A percentile compares a stretch with the other conserved stretches of the same genome.
Conservation (phyloP, 2,113 vertebrate species). For the Platichthys flesus region DNA sequence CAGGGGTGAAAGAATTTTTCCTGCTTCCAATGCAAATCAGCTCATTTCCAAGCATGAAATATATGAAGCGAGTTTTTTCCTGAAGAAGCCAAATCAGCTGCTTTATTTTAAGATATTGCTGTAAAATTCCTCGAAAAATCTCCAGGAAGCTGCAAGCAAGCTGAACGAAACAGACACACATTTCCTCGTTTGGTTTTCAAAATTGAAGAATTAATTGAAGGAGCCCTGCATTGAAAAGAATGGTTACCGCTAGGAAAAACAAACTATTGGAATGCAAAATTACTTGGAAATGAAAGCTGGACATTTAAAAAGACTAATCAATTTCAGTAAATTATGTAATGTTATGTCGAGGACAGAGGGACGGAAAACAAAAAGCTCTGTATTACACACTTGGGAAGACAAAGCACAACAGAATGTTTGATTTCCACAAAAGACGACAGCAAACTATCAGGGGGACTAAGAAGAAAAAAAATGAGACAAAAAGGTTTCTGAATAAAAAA, state of each 20-base stretch:
- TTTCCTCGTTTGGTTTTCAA: background rate
- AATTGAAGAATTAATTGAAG: background rate
- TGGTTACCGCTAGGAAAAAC: too few species aligned
- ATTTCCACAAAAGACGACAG: constrained; percentile 69
- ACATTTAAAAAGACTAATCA: constrained; percentile 6
- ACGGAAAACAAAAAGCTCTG: constrained; percentile 50
- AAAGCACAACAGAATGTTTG: constrained; percentile 57
- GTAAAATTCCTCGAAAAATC: constrained; percentile 15
- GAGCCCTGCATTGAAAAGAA: background rate
- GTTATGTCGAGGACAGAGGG: constrained; percentile 31
- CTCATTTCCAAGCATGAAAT: constrained; percentile 5
- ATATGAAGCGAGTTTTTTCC: constrained; percentile 38
- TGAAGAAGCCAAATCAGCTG: constrained; percentile 36
- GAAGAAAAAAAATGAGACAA: constrained; percentile 63
- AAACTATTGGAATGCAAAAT: constrained; percentile 10
- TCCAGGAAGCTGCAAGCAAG: constrained; percentile 24
- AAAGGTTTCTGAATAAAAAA: constrained; percentile 52
- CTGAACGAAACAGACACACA: background rate
- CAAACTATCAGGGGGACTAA: constrained; percentile 68
- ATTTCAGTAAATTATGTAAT: constrained; percentile 24
- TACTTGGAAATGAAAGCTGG: constrained; percentile 30
- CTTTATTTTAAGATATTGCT: constrained; percentile 11
- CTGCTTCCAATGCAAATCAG: constrained; percentile 33
- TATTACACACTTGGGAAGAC: constrained; percentile 33
- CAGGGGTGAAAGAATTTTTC: constrained; percentile 4